Conservation (phyloP, 2,113 vertebrate species). For the Mugil cephalus region DNA sequence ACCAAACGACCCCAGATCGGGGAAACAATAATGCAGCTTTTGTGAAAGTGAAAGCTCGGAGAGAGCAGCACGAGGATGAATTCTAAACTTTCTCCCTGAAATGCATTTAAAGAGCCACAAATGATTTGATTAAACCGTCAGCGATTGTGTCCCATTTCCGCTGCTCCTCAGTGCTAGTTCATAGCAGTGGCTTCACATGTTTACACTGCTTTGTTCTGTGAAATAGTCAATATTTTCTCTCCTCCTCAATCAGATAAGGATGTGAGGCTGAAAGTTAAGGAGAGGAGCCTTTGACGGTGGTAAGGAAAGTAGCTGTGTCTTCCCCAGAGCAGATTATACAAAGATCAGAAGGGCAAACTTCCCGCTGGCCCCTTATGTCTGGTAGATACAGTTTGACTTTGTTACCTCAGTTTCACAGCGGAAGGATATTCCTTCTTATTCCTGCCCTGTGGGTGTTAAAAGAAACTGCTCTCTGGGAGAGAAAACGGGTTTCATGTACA, state of each 20-base stretch:
- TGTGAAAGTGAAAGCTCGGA: constrained; percentile 5
- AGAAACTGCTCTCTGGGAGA: constrained; percentile 35
- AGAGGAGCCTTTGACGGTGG: constrained; percentile 55
- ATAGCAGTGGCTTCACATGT: constrained; percentile 55
- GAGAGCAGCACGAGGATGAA: neutral
- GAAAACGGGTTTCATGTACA: constrained; percentile 4
- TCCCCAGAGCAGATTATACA: constrained; percentile 66
- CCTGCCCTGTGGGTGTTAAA: constrained; percentile 44
- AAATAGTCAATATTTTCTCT: constrained; percentile 57
- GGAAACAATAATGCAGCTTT: constrained; percentile 5
- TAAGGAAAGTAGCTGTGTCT: constrained; percentile 58
- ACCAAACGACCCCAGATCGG: constrained; percentile 1
- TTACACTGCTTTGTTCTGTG: constrained; percentile 49
- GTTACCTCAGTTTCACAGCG: constrained; percentile 65
- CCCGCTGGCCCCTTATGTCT: constrained; percentile 72
- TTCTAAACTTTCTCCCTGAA: neutral
- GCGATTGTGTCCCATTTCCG: constrained; percentile 16
- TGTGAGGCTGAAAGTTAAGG: constrained; percentile 46
- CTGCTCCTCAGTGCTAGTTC: constrained; percentile 9
- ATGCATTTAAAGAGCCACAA: neutral
- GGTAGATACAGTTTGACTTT: constrained; percentile 71
- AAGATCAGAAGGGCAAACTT: constrained; percentile 69
- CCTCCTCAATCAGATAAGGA: constrained; percentile 65
- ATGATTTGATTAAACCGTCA: constrained; percentile 8
- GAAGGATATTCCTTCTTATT: constrained; percentile 56